These are phyloP conservation scores for Pandemis cinnamomeana DNA, from an alignment of 2,888 invertebrate genomes.

Conservation along the genomic window DNA sequence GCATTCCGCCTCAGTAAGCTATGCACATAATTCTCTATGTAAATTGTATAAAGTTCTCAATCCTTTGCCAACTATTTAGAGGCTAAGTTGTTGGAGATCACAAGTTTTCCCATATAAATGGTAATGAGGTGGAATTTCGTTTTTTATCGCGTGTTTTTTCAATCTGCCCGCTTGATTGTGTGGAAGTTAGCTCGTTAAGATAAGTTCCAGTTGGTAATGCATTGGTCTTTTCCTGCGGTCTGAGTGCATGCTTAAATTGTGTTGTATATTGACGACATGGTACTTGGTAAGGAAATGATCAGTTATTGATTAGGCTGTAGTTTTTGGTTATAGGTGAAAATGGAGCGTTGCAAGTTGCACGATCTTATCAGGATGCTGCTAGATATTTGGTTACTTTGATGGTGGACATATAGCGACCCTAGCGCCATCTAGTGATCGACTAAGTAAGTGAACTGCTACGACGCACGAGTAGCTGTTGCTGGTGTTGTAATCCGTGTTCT, in stretches of 20 bases:
- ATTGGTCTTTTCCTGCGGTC: constrained; percentile 27
- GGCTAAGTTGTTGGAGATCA: constrained; percentile 59
- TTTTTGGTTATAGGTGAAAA: no score
- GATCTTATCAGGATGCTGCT: no score
- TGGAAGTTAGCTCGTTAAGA: constrained; percentile 38
- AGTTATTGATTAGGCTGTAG: no score
- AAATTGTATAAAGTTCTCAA: constrained; percentile 55
- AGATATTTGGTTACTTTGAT: no score
- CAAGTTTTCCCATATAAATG: constrained; percentile 78
- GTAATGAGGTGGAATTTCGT: constrained; percentile 61
- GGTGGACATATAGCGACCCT: no score
- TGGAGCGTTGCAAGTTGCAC: no score
- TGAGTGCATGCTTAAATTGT: not conserved
- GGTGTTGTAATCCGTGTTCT: no score
- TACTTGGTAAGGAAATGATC: not conserved
- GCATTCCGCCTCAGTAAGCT: constrained; percentile 37
- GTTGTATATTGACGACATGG: not conserved
- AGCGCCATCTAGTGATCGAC: no score
- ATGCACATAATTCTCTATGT: constrained; percentile 46
- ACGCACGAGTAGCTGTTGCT: no score
- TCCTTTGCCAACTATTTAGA: constrained; percentile 61
- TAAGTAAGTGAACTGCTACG: no score
- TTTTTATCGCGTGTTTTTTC: constrained; percentile 49
- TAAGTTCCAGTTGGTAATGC: constrained; percentile 27
- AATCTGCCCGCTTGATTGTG: constrained; percentile 37